Percentiles rank a stretch among this genome's conserved stretches.
phyloP scores from a whole-genome alignment of 92 coral and sea anemone genomes.

The Epizoanthus rinbou region DNA sequence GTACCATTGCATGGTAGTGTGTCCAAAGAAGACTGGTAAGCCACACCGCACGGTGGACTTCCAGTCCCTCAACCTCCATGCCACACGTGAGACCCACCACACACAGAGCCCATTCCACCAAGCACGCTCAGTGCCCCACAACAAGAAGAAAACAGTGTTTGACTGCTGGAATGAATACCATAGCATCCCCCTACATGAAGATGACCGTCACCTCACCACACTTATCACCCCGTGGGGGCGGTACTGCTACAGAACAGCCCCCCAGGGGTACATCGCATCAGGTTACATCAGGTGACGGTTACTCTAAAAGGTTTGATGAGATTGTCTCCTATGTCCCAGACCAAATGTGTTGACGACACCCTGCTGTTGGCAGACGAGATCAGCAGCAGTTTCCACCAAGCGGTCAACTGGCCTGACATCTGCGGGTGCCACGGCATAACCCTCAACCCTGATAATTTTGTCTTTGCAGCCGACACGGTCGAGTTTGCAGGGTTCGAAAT shows the following conservation, averaged over 20 bases:
- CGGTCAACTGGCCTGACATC: constrained; percentile 33
- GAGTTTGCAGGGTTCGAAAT: constrained; percentile 56
- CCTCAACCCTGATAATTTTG: constrained; percentile 42
- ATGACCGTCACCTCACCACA: constrained; percentile 64
- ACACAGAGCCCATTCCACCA: constrained; percentile 42
- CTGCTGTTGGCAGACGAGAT: constrained; percentile 44
- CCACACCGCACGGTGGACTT: constrained; percentile 67
- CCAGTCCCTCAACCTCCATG: constrained; percentile 62
- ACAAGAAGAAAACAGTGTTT: too few relatives aligned
- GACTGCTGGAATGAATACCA: constrained; percentile 19
- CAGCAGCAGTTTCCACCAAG: constrained; percentile 1
- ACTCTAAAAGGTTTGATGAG: constrained; percentile 59
- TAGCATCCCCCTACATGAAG: constrained; percentile 61
- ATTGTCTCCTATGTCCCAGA: constrained; percentile 49
- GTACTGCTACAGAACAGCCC: constrained; percentile 72
- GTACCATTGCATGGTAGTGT: constrained; percentile 64
- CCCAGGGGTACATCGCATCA: constrained; percentile 66
- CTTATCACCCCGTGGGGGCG: constrained; percentile 75
- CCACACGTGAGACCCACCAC: constrained; percentile 63
- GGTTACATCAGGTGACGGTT: constrained; percentile 65
- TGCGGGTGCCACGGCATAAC: constrained; percentile 29
- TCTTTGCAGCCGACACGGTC: constrained; percentile 51
- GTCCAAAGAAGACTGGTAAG: constrained; percentile 56
- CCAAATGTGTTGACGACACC: constrained; percentile 28
- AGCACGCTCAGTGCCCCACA: constrained; percentile 24